Evolutionary conservation across 2,113 vertebrate genomes (phyloP), one percentile per base, ranked within the genome.

Genomic region (Hippocampus comes): DNA sequence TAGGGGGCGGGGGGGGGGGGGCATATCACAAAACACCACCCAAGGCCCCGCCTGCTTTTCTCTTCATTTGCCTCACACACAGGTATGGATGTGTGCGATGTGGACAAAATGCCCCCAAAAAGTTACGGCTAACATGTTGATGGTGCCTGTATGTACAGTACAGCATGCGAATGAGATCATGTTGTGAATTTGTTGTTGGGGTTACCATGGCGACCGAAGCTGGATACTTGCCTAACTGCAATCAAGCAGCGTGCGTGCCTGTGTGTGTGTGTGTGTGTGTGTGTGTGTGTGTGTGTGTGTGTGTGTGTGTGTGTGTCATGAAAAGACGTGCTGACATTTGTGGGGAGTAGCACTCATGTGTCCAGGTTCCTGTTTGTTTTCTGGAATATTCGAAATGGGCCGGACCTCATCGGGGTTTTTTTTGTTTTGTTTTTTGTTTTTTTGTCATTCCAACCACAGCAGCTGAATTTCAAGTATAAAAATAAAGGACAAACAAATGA

Each of bases 11-110:
- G 34, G 0, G 34, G 34, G 0, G 34, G 34, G 30, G 30, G 30
- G 30, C 34, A 38, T 38, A 56, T 56, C 53, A n/a, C 53, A 56
- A 23, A 57, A 88, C 75, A 68, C 55, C 76, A 34, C 25, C 67
- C 14, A 23, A 57, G 55, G n/a, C 55, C 25, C 30, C 15, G 9
- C 81, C 68, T 38, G 65, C 76, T 63, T 72, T 72, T 69, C 46
- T n/a, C 77, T 69, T 68, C 70, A 72, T 67, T 79, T 86, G 77
- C 74, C 83, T 79, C 77, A 9, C 2, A 25, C 11, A 49, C 15
- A 5, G 48, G 14, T 49, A 11, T 23, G n/a, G 2, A 4, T 15
- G 27, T 30, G 59, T 34, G 27, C 15, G 2, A 23, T 30, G 14
- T 61, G 15, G 27, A 61, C 17, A 61, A 30, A 59, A 61, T 15